Percentiles rank a stretch among this genome's conserved stretches.
Conservation (phyloP, 1,140 invertebrate genomes). For the Papilio xuthus region DNA sequence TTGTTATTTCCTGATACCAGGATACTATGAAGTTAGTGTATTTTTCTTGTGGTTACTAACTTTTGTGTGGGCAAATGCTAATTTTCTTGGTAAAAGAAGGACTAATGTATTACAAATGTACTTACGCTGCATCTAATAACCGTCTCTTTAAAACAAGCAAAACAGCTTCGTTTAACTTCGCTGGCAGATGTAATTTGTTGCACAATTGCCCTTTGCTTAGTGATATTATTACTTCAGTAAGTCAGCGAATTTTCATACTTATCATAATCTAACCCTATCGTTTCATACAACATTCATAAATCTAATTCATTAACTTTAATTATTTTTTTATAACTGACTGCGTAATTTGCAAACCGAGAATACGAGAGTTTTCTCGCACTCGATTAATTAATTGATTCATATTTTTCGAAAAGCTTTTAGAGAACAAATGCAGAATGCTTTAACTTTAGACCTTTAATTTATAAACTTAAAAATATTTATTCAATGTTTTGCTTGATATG, state of each 20-base stretch:
- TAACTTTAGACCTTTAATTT: no score
- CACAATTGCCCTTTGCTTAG: no score
- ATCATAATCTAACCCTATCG: neutral
- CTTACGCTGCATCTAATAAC: no score
- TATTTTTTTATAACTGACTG: neutral
- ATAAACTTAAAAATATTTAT: no score
- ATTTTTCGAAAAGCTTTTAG: neutral
- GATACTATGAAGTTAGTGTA: neutral
- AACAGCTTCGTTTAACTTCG: no score
- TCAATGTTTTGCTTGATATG: no score
- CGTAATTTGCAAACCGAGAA: neutral
- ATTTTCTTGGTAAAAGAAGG: no score
- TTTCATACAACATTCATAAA: neutral
- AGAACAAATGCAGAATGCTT: no score
- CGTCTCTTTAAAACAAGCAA: no score
- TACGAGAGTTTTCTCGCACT: neutral
- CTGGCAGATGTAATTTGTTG: no score
- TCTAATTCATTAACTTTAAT: neutral
- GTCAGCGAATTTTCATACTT: neutral
- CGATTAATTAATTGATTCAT: slow-evolving; percentile 6
- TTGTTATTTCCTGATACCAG: neutral
- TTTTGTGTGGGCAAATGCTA: no score
- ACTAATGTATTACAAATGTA: no score
- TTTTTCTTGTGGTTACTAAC: neutral
- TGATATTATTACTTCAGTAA: neutral